phyloP scores from a whole-genome alignment of 2,797 vertebrate genomes.

The Chaetodon trifasciatus region DNA sequence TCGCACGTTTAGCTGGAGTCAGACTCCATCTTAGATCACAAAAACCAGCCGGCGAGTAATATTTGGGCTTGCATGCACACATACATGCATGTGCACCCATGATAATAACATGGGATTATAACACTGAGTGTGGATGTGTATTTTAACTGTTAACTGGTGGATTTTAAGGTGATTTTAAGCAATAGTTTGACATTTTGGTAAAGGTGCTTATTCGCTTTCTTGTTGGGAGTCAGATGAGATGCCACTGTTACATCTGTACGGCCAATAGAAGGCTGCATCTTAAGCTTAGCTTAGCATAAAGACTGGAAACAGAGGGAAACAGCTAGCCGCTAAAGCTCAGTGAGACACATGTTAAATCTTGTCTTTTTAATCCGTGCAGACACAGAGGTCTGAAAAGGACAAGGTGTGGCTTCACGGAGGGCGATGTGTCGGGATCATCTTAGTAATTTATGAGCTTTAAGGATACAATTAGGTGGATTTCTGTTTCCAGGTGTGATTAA shows the following conservation, averaged over 20 bases:
- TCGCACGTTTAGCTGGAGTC: conserved; percentile 25
- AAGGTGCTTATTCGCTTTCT: not conserved
- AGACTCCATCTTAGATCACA: conserved; percentile 34
- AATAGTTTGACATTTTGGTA: conserved; percentile 28
- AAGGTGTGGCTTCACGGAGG: not conserved
- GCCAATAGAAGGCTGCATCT: not conserved
- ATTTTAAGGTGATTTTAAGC: conserved; percentile 26
- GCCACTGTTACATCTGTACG: not conserved
- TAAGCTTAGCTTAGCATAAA: conserved; percentile 5
- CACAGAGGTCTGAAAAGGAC: not conserved
- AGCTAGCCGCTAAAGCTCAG: not conserved
- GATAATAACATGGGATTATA: conserved; percentile 28
- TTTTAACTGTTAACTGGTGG: conserved; percentile 10
- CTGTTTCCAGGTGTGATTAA: not conserved
- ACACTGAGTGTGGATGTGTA: conserved; percentile 36
- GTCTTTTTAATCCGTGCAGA: not conserved
- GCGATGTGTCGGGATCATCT: not conserved
- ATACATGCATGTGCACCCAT: conserved; percentile 14
- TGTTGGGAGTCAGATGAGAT: not conserved
- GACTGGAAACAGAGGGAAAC: not conserved
- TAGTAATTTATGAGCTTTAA: not conserved
- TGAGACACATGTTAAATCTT: not conserved
- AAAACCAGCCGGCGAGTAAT: conserved; percentile 5
- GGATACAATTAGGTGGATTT: not conserved
- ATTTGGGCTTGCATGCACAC: conserved; percentile 1